These are phyloP conservation scores for Ceratosolen fusciceps DNA, from an alignment of 1,140 invertebrate species.

Conservation along the genomic window DNA sequence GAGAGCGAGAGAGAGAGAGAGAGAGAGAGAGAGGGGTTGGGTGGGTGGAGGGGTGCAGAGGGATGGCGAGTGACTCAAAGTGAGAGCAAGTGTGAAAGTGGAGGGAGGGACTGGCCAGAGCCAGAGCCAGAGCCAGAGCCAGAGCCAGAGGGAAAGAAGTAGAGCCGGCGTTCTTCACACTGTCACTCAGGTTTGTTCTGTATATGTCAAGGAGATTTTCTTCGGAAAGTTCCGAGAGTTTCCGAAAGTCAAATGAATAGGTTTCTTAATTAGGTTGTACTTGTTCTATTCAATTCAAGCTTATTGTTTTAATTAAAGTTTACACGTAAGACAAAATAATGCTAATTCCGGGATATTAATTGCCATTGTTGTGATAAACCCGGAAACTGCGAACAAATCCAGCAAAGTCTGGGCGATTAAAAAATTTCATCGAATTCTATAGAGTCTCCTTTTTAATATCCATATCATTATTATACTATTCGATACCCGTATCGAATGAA, in stretches of 20 bases:
- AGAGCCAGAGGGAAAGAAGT: not conserved
- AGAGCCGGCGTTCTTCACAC: not conserved
- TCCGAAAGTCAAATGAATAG: constrained; percentile 2
- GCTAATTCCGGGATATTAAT: constrained; percentile 4
- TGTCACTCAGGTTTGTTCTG: not conserved
- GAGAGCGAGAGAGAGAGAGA: no score
- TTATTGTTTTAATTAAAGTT: constrained; percentile 33
- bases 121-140: not conserved
- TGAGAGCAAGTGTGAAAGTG: no score
- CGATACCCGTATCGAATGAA: no score
- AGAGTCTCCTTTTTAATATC: no score
- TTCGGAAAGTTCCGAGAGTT: not conserved
- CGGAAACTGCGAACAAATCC: no score
- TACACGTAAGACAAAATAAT: not conserved
- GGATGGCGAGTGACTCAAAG: no score
- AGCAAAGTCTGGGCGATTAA: no score
- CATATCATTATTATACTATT: no score
- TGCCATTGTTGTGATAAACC: not conserved
- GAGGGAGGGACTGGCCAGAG: no score
- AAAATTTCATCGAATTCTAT: no score
- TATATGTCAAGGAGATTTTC: not conserved
- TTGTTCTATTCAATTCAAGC: constrained; percentile 20
- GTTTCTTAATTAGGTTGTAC: constrained; percentile 30
- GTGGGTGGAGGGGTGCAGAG: no score
- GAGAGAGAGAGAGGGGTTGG: no score